These are phyloP conservation scores for Furcula furcula DNA, from an alignment of 2,888 invertebrate species.

Conservation along the genomic window DNA sequence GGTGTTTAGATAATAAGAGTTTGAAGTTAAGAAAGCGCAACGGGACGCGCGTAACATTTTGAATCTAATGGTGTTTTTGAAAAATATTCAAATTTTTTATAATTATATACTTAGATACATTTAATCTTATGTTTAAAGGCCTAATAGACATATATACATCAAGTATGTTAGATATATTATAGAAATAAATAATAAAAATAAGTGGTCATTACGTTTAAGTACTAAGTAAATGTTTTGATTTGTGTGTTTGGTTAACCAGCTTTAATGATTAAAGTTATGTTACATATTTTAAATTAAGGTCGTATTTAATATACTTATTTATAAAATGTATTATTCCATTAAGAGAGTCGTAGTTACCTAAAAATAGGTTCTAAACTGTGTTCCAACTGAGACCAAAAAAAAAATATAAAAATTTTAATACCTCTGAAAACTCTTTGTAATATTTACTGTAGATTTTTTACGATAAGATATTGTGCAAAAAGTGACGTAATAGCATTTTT, in stretches of 20 bases:
- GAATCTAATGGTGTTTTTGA: conserved; percentile 53
- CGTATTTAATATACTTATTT: conserved; percentile 4
- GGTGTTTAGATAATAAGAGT: conserved; percentile 19
- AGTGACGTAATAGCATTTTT: too few species aligned
- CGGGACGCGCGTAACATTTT: conserved; percentile 50
- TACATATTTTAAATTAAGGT: conserved; percentile 8
- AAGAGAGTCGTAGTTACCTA: conserved; percentile 15
- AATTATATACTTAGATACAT: conserved; percentile 31
- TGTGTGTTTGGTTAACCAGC: conserved; percentile 31
- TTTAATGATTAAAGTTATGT: conserved; percentile 22
- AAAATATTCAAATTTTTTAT: conserved; percentile 19
- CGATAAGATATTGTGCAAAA: too few species aligned
- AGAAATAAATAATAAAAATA: conserved; percentile 11
- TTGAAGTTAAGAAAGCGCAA: conserved; percentile 42
- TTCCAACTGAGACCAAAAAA: conserved; percentile 38
- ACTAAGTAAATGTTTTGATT: too few species aligned
- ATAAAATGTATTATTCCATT: conserved; percentile 3
- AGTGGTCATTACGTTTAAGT: too few species aligned
- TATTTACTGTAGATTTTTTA: conserved; percentile 39
- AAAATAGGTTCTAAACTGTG: conserved; percentile 24
- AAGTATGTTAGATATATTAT: conserved; percentile 10
- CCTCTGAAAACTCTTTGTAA: conserved; percentile 13
- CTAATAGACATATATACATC: conserved; percentile 14
- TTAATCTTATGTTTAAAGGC: conserved; percentile 22
- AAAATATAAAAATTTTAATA: conserved; percentile 6